A percentile compares a stretch with the other conserved stretches of the same genome.
phyloP scores from a whole-genome alignment of 2,797 vertebrate genomes.

The Rhinatrema bivittatum region DNA sequence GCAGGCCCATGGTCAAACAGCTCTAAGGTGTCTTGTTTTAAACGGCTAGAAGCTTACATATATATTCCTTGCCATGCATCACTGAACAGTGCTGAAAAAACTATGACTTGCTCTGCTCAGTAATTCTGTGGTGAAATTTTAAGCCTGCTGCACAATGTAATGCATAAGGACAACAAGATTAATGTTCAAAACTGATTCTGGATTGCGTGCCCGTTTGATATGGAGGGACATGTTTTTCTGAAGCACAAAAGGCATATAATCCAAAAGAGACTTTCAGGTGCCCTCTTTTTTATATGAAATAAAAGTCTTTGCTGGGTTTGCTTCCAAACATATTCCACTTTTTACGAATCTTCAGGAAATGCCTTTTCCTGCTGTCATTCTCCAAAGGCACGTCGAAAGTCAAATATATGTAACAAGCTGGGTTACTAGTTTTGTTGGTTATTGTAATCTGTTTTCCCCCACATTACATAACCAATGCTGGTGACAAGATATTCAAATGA shows the following conservation, averaged over 20 bases:
- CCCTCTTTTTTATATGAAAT: slow-evolving; percentile 2
- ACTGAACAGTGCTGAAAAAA: too few species aligned
- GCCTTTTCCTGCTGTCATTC: slow-evolving; percentile 18
- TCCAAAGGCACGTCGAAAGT: slow-evolving; percentile 20
- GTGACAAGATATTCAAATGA: too few species aligned
- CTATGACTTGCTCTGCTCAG: too few species aligned
- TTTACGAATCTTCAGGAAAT: slow-evolving; percentile 12
- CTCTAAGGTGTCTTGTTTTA: too few species aligned
- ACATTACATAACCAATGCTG: too few species aligned
- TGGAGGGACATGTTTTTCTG: slow-evolving; percentile 20
- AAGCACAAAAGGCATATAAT: slow-evolving; percentile 4
- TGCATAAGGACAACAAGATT: slow-evolving; percentile 47
- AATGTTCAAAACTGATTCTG: slow-evolving; percentile 35
- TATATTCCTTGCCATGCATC: too few species aligned
- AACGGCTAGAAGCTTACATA: too few species aligned
- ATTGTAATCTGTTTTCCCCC: too few species aligned
- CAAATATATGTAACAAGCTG: slow-evolving; percentile 22
- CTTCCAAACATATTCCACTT: slow-evolving; percentile 8
- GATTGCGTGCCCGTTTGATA: slow-evolving; percentile 34
- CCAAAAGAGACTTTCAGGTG: slow-evolving; percentile 6
- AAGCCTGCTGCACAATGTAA: slow-evolving; percentile 44
- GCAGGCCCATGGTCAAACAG: too few species aligned
- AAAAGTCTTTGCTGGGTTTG: slow-evolving; percentile 20
- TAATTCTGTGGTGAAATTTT: too few species aligned
- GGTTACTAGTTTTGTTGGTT: too few species aligned